A percentile compares a stretch with the other conserved stretches of the same genome.
These are phyloP conservation scores for Monopterus albus DNA, from an alignment of 2,113 vertebrate genomes.

Conservation along the genomic window DNA sequence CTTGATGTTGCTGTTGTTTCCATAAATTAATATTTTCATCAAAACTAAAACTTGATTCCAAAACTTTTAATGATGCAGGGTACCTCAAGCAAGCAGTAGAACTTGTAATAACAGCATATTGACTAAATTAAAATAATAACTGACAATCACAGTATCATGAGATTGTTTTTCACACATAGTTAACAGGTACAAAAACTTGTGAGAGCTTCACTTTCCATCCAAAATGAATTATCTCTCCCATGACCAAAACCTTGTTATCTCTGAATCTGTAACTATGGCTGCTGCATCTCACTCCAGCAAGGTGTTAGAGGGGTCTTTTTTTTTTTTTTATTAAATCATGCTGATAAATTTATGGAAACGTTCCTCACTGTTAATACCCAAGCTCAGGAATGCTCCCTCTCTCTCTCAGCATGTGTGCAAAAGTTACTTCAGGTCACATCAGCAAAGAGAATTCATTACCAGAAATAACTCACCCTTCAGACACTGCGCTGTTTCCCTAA, in stretches of 20 bases:
- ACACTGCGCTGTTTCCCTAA: constrained; percentile 4
- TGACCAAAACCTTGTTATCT: constrained; percentile 4
- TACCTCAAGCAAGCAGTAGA: too few species aligned
- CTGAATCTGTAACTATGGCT: constrained; percentile 19
- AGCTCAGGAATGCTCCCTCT: background rate
- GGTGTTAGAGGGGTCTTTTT: constrained; percentile 26
- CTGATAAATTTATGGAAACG: background rate
- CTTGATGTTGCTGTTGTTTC: too few species aligned
- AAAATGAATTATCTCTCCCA: background rate
- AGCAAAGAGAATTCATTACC: background rate
- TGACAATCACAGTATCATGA: too few species aligned
- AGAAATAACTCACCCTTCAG: background rate
- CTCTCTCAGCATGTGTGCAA: background rate
- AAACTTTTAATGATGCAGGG: too few species aligned
- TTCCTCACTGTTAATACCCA: background rate
- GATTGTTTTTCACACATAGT: too few species aligned
- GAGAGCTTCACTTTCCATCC: background rate
- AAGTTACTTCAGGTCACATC: constrained; percentile 11
- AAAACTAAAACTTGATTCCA: too few species aligned
- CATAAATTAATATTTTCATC: too few species aligned
- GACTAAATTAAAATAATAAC: too few species aligned
- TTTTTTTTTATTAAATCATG: background rate
- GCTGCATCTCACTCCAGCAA: background rate
- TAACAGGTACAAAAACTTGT: background rate
- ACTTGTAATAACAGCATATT: too few species aligned